These are phyloP conservation scores for Pipistrellus kuhlii DNA, from an alignment of 2,797 vertebrate genomes.

Conservation along the genomic window DNA sequence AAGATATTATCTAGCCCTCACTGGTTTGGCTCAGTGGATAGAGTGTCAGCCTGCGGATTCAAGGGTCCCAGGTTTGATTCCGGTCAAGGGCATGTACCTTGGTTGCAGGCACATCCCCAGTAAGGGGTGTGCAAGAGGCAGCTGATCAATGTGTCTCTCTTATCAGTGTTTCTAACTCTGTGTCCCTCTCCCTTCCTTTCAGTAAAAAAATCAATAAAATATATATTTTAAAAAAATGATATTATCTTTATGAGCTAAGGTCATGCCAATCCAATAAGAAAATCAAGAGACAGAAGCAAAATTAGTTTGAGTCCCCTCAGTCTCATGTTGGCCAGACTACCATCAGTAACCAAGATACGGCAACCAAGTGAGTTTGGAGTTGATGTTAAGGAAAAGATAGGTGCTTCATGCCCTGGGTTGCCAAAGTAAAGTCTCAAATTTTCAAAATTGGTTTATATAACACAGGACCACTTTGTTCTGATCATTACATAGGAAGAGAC, in stretches of 20 bases:
- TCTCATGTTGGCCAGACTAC: accelerated
- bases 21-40: no score
- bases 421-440: background rate
- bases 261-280: background rate
- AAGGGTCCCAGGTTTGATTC: no score
- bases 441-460: background rate
- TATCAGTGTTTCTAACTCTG: no score
- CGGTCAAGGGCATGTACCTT: no score
- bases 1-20: no score
- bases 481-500: background rate
- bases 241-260: background rate
- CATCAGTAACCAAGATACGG: background rate
- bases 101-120: no score
- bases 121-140: no score
- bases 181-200: no score
- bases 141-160: no score
- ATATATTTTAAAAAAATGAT: background rate
- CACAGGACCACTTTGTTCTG: background rate
- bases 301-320: background rate
- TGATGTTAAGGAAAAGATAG: background rate
- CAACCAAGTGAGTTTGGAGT: background rate
- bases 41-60: no score
- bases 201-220: no score
- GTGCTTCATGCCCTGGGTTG: background rate
- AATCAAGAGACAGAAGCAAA: background rate